Conservation (phyloP, 2,797 vertebrate species). For the Cossypha caffra region DNA sequence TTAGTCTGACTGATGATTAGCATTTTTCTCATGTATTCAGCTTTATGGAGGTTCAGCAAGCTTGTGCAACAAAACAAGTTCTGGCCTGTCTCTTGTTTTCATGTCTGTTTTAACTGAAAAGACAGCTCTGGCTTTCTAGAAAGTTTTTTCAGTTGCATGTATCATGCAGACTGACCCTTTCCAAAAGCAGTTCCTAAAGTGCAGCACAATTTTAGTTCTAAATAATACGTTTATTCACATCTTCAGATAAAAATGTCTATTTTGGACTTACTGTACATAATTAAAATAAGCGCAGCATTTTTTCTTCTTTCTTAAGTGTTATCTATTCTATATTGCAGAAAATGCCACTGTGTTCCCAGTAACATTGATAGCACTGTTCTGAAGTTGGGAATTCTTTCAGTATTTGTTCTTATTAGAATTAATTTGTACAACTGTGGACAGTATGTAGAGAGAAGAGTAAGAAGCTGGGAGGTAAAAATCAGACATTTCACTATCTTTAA, state of each 20-base stretch:
- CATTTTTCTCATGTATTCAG: not conserved
- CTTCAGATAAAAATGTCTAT: not conserved
- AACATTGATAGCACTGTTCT: not conserved
- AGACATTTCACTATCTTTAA: not conserved
- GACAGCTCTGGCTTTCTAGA: not conserved
- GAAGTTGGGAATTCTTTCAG: not conserved
- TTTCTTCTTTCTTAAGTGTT: not conserved
- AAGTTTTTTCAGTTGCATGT: not conserved
- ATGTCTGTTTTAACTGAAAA: not conserved
- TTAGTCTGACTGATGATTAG: not conserved
- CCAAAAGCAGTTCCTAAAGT: not conserved
- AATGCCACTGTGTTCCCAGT: not conserved
- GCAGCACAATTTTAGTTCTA: not conserved
- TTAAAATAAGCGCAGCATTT: not conserved
- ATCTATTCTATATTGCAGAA: not conserved
- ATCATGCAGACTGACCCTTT: not conserved
- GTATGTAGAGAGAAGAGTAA: not conserved
- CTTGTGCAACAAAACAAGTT: not conserved
- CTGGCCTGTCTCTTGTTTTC: not conserved
- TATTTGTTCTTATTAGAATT: not conserved
- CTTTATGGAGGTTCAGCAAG: not conserved
- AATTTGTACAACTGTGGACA: not conserved
- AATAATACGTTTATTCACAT: not conserved
- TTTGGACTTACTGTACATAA: not conserved
- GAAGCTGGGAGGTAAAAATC: not conserved